Evolutionary conservation across 2,888 invertebrate genomes (phyloP).

Genomic region (Odontocerum albicorne): DNA sequence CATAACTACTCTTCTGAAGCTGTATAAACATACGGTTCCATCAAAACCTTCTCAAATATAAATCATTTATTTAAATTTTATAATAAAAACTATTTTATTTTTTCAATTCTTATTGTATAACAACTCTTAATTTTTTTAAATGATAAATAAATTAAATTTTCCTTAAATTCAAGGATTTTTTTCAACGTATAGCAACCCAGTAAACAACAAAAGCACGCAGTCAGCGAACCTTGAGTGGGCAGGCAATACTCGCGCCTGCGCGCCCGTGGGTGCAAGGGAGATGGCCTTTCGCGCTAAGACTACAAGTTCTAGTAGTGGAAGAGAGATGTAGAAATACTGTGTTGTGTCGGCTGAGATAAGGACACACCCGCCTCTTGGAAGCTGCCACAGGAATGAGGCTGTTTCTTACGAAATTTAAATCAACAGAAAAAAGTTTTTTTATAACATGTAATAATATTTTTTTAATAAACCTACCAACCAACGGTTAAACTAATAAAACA

Average conservation of each 20-base stretch:
- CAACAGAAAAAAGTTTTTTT: too few species aligned
- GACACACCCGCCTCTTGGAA: constrained; percentile 29
- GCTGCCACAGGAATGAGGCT: constrained; percentile 24
- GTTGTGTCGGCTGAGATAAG: constrained; percentile 26
- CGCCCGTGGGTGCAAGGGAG: constrained; percentile 50
- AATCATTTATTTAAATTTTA: too few species aligned
- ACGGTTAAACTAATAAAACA: too few species aligned
- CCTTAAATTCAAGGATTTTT: constrained; percentile 37
- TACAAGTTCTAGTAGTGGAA: constrained; percentile 7
- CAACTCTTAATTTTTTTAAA: background rate
- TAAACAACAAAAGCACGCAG: constrained; percentile 62
- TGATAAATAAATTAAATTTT: background rate
- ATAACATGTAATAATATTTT: too few species aligned
- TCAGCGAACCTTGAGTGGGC: constrained; percentile 66
- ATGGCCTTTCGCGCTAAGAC: constrained; percentile 7
- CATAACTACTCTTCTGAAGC: too few species aligned
- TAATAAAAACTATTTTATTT: background rate
- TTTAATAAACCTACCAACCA: too few species aligned
- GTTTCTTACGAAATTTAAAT: too few species aligned
- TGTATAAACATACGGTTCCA: too few species aligned
- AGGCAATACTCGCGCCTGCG: constrained; percentile 66
- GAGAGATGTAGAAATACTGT: constrained; percentile 19
- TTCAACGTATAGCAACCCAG: constrained; percentile 49
- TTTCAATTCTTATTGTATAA: background rate
- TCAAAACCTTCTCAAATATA: too few species aligned